Conservation (phyloP, 2,888 invertebrate genomes). For the Parochlus steinenii region DNA sequence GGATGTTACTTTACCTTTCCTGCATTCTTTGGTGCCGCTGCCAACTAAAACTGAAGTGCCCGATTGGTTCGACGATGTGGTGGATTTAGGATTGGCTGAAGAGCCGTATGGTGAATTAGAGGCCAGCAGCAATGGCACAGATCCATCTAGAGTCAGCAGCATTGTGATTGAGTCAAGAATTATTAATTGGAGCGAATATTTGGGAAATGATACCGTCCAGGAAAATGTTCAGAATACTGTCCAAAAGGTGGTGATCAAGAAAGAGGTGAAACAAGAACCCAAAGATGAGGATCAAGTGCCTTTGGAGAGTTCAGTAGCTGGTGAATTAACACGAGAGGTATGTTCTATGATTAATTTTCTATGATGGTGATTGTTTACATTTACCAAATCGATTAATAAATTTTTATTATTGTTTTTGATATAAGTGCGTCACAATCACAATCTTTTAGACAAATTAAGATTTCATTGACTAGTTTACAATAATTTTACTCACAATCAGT, state of each 20-base stretch:
- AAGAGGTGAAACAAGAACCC: background rate
- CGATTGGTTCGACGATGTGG: slow-evolving; percentile 31
- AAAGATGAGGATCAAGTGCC: slow-evolving; percentile 9
- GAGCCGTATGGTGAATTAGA: slow-evolving; percentile 33
- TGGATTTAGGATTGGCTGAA: slow-evolving; percentile 28
- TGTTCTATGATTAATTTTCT: background rate
- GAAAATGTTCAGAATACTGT: too few species aligned
- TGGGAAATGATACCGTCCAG: too few species aligned
- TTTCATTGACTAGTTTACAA: too few species aligned
- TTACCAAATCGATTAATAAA: too few species aligned
- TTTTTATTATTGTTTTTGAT: too few species aligned
- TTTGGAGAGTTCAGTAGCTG: slow-evolving; percentile 8
- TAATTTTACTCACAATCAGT: too few species aligned
- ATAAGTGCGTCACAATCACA: too few species aligned
- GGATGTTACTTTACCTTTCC: slow-evolving; percentile 28
- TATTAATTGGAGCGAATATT: background rate
- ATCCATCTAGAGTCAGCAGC: background rate
- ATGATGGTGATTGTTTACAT: too few species aligned
- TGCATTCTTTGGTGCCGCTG: slow-evolving; percentile 15
- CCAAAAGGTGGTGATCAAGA: background rate
- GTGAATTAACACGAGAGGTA: slow-evolving; percentile 12
- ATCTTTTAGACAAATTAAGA: too few species aligned
- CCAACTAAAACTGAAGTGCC: slow-evolving; percentile 30
- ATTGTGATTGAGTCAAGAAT: background rate
- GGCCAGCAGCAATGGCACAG: slow-evolving; percentile 14